Base-by-base conservation (phyloP, 2,113 vertebrate species). In the Malurus elegans region DNA sequence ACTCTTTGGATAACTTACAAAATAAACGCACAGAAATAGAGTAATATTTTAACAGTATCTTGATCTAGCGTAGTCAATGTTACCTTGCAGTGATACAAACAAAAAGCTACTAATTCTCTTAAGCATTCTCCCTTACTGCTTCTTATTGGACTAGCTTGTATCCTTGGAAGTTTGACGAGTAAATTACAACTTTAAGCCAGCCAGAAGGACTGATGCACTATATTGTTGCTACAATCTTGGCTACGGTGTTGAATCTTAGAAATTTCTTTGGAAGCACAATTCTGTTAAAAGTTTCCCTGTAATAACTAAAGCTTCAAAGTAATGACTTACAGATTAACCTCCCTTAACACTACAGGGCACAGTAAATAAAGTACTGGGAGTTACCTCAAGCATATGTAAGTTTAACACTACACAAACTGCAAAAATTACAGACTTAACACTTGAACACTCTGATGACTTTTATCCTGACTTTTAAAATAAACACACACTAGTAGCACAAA, bases 261-360 rank as follows among this genome's bases (percentile, higher is more conserved):
- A 47, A 70, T 53, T 64, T 84, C 50, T 88, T 25, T 58, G 62
- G 60, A 88, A 45, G 12, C 40, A 66, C 44, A 82, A 58, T 53
- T 74, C 42, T 50, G 36, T 79, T 90, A 67, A 7, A 93, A 94
- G 79, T 86, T 90, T 73, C 67, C 45, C 15, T 67, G 64, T 60
- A 93, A 47, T 54, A 93, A 83, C 69, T 42, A 79, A 73, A 91
- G 54, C 51, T 74, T 88, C 56, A 29, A 18, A 18, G 21, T 64
- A 87, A 87, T 57, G 57, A 96, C 78, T 94, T 82, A 88, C 12
- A 88, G 86, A 92, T 96, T 92, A 97, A 92, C 79, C 47, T 76
- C 75, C 61, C 50, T 82, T 82, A 96, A 62, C 34, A 75, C 32
- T 42, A 58, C 45, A 50, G 9, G 18, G 47, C 75, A 92, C 56